A percentile compares a stretch with the other conserved stretches of the same genome.
phyloP scores from a whole-genome alignment of 2,888 invertebrate species.

The Griposia aprilina region DNA sequence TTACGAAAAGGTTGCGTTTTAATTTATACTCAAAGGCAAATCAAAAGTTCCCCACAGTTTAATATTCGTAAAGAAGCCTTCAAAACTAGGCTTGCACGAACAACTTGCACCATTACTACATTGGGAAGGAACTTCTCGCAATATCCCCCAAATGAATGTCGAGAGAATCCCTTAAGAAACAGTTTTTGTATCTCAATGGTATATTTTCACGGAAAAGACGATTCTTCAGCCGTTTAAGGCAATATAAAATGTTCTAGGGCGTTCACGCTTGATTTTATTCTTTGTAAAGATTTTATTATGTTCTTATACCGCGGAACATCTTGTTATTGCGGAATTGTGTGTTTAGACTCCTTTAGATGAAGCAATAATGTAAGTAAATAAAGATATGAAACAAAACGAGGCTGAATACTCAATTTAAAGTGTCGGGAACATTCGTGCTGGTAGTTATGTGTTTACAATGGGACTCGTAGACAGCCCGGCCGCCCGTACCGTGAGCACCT shows the following conservation, averaged over 20 bases:
- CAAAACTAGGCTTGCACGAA: slow-evolving; percentile 71
- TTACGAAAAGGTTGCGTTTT: not conserved
- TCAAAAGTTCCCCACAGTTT: slow-evolving; percentile 64
- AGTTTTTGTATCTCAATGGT: slow-evolving; percentile 79
- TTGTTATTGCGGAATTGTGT: slow-evolving; percentile 42
- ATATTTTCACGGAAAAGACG: slow-evolving; percentile 76
- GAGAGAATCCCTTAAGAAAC: slow-evolving; percentile 79
- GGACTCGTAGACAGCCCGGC: slow-evolving; percentile 48
- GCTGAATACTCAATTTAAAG: slow-evolving; percentile 56
- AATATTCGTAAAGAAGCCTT: slow-evolving; percentile 68
- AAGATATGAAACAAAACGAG: slow-evolving; percentile 41
- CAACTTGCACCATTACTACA: slow-evolving; percentile 74
- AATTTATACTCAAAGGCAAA: slow-evolving; percentile 48
- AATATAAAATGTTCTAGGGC: slow-evolving; percentile 77
- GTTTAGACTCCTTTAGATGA: slow-evolving; percentile 16
- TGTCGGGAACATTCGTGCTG: slow-evolving; percentile 57
- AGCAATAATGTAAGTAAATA: slow-evolving; percentile 38
- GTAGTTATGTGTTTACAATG: slow-evolving; percentile 61
- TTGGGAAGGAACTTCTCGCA: slow-evolving; percentile 76
- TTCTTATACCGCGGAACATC: slow-evolving; percentile 31
- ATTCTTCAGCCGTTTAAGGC: slow-evolving; percentile 76
- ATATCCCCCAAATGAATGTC: slow-evolving; percentile 81
- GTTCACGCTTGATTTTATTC: slow-evolving; percentile 61
- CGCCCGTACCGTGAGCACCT: slow-evolving; percentile 68
- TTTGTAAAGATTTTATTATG: slow-evolving; percentile 48